Conservation (phyloP, 2,888 invertebrate genomes). For the Nomada hirtipes region DNA sequence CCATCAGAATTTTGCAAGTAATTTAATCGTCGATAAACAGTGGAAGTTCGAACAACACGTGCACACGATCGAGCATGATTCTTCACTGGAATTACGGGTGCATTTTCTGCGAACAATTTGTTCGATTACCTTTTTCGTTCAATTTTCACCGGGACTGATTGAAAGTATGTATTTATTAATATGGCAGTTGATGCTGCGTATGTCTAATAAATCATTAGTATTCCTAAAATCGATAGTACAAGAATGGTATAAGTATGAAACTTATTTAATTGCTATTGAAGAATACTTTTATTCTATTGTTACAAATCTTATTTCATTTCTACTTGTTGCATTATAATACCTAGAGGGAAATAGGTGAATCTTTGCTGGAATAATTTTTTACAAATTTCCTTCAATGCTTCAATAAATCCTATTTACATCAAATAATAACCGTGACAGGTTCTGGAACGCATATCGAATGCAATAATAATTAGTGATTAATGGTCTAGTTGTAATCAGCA, state of each 20-base stretch:
- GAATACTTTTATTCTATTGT: neutral
- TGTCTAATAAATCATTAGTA: neutral
- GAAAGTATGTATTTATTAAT: no score
- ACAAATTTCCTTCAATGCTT: no score
- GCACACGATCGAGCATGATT: conserved; percentile 40
- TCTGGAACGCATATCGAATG: neutral
- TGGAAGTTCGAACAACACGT: conserved; percentile 45
- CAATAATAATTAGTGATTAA: conserved; percentile 28
- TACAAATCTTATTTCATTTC: neutral
- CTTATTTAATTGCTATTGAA: neutral
- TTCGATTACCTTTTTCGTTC: neutral
- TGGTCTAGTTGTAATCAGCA: conserved; percentile 30
- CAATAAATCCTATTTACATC: conserved; percentile 25
- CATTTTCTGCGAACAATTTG: neutral
- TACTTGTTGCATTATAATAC: neutral
- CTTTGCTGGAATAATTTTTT: neutral
- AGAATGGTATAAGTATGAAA: no score
- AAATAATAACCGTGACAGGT: conserved; percentile 24
- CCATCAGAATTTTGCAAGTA: conserved; percentile 67
- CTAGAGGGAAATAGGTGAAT: no score
- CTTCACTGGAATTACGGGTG: neutral
- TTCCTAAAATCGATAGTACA: neutral
- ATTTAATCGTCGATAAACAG: conserved; percentile 64
- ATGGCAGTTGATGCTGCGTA: no score
- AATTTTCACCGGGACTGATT: neutral